A percentile compares a stretch with the other conserved stretches of the same genome.
Conservation (phyloP, 2,888 invertebrate species). For the Eledona agricola region DNA sequence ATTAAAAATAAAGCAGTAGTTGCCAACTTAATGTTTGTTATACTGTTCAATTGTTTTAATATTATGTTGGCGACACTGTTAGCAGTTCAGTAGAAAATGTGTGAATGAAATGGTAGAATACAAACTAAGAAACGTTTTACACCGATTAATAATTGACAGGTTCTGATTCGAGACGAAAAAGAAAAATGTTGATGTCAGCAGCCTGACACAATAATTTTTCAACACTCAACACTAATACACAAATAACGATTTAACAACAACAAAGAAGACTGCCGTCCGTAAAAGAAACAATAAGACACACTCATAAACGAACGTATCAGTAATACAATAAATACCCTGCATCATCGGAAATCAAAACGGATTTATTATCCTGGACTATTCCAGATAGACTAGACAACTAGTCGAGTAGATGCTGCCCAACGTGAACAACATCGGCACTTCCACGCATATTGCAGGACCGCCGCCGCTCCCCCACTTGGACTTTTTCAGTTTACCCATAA, state of each 20-base stretch:
- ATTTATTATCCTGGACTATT: conserved; percentile 60
- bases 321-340: conserved; percentile 33
- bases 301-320: conserved; percentile 1
- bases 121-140: background rate
- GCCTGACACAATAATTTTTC: conserved; percentile 28
- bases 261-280: conserved; percentile 1
- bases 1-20: too few relatives aligned
- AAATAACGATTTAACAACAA: conserved; percentile 31
- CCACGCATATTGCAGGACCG: conserved; percentile 64
- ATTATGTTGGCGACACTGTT: too few relatives aligned
- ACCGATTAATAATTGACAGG: conserved; percentile 17
- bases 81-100: too few relatives aligned
- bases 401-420: conserved; percentile 74
- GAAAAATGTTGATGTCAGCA: conserved; percentile 16
- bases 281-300: background rate
- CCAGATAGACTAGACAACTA: conserved; percentile 72
- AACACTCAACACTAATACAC: conserved; percentile 32
- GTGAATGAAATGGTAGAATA: conserved; percentile 2
- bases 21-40: too few relatives aligned
- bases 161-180: conserved; percentile 1
- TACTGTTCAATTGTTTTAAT: too few relatives aligned
- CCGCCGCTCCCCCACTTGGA: conserved; percentile 33
- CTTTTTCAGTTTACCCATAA: conserved; percentile 38
- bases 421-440: conserved; percentile 71
- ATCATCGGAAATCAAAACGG: conserved; percentile 19